These are phyloP conservation scores for Perithous albicinctus DNA, from an alignment of 2,888 invertebrate species.

Conservation along the genomic window DNA sequence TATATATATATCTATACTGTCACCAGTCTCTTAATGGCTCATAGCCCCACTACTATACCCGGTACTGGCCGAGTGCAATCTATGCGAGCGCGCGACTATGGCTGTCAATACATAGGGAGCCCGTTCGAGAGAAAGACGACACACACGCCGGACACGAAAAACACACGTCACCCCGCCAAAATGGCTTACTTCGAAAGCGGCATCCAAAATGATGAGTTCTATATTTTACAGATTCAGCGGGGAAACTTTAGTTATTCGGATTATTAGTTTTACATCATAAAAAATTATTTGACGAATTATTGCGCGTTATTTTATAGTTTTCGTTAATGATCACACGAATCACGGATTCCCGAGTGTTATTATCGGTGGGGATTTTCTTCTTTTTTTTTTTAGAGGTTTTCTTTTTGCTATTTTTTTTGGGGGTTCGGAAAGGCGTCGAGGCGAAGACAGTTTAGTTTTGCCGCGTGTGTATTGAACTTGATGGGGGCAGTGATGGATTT, in stretches of 20 bases:
- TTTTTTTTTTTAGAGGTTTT: not conserved
- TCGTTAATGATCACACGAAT: too few species aligned
- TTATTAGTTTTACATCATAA: too few species aligned
- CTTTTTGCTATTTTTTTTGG: too few species aligned
- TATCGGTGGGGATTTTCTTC: not conserved
- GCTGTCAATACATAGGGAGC: slow-evolving; percentile 39
- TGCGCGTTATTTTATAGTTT: too few species aligned
- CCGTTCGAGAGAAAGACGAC: too few species aligned
- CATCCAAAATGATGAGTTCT: too few species aligned
- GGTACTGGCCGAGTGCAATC: slow-evolving; percentile 1
- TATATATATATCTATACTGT: too few species aligned
- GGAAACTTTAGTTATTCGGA: too few species aligned
- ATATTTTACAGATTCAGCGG: too few species aligned
- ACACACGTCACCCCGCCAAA: slow-evolving; percentile 68
- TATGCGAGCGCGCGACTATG: slow-evolving; percentile 15
- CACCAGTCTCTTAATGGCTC: not conserved
- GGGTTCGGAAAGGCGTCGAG: slow-evolving; percentile 28
- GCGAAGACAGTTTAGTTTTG: slow-evolving; percentile 24
- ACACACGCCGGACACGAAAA: slow-evolving; percentile 21
- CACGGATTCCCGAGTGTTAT: not conserved
- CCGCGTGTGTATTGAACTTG: slow-evolving; percentile 30
- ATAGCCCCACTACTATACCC: not conserved
- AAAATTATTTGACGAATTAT: too few species aligned
- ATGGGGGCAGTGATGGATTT: too few species aligned
- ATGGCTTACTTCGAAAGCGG: slow-evolving; percentile 48